Evolutionary conservation across 2,113 vertebrate species (phyloP).

Genomic region (Progne subis): DNA sequence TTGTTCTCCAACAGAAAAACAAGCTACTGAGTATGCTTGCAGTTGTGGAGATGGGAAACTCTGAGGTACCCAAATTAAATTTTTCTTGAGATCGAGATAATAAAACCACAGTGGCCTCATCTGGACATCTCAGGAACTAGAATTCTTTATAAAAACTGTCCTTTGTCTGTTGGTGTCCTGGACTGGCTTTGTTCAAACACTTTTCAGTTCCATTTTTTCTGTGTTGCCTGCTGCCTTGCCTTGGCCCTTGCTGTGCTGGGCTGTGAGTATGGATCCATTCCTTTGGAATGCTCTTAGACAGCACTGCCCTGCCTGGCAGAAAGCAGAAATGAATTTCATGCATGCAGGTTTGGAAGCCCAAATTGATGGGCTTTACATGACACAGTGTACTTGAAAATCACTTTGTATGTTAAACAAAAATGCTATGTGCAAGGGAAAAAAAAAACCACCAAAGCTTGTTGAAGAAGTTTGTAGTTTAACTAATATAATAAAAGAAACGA

Average conservation of each 20-base stretch:
- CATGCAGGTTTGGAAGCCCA: not conserved
- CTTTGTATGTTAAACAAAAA: not conserved
- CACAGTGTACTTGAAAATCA: not conserved
- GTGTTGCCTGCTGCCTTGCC: not conserved
- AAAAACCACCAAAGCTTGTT: not conserved
- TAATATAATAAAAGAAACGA: not conserved
- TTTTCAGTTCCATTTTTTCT: not conserved
- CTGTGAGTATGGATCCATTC: not conserved
- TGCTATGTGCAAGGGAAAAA: not conserved
- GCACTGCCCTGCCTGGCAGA: not conserved
- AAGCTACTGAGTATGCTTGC: not conserved
- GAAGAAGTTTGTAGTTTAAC: not conserved
- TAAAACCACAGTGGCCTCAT: constrained; percentile 62
- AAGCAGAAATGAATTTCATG: not conserved
- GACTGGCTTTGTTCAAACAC: not conserved
- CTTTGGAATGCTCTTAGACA: not conserved
- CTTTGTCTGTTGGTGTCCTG: not conserved
- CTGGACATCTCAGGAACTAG: constrained; percentile 41
- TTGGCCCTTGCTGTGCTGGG: not conserved
- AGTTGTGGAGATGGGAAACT: not conserved
- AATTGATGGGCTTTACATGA: not conserved
- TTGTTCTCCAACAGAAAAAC: constrained; percentile 43
- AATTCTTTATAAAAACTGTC: not conserved
- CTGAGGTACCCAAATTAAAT: constrained; percentile 16
- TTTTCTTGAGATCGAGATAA: not conserved